Percentiles rank a stretch among this genome's conserved stretches.
phyloP scores from a whole-genome alignment of 2,888 invertebrate genomes.

The Heteromyza rotundicornis region DNA sequence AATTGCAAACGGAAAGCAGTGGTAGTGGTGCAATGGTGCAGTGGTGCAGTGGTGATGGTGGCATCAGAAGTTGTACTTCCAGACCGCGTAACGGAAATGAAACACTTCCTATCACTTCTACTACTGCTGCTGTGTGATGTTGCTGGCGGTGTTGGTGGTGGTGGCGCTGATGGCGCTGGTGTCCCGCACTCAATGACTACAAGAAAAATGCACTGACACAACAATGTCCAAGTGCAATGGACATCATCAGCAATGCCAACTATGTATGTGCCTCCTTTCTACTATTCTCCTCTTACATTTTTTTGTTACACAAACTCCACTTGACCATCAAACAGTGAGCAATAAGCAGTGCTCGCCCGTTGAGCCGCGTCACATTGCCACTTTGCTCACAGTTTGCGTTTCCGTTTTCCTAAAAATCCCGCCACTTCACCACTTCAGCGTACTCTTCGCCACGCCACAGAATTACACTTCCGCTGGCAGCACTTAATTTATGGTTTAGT shows the following conservation, averaged over 20 bases:
- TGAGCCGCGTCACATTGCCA: conserved; percentile 2
- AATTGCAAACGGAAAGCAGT: not conserved
- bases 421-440: conserved; percentile 12
- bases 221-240: not conserved
- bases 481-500: conserved; percentile 33
- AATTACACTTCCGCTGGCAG: conserved; percentile 24
- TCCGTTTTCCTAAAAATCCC: conserved; percentile 22
- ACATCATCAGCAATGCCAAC: not conserved
- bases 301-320: too few relatives aligned
- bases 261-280: too few relatives aligned
- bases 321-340: too few relatives aligned
- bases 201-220: conserved; percentile 1
- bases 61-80: not conserved
- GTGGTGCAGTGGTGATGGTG: not conserved
- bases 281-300: too few relatives aligned
- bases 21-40: not conserved
- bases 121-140: not conserved
- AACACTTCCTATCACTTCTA: conserved; percentile 35
- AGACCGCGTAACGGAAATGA: conserved; percentile 39
- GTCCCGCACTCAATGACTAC: conserved; percentile 7
- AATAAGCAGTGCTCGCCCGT: too few relatives aligned
- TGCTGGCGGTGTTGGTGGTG: not conserved
- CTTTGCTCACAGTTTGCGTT: conserved; percentile 28
- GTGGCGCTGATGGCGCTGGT: too few relatives aligned
- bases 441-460: conserved; percentile 23